These are phyloP conservation scores for Chelonus insularis DNA, from an alignment of 1,140 invertebrate species.

Conservation along the genomic window DNA sequence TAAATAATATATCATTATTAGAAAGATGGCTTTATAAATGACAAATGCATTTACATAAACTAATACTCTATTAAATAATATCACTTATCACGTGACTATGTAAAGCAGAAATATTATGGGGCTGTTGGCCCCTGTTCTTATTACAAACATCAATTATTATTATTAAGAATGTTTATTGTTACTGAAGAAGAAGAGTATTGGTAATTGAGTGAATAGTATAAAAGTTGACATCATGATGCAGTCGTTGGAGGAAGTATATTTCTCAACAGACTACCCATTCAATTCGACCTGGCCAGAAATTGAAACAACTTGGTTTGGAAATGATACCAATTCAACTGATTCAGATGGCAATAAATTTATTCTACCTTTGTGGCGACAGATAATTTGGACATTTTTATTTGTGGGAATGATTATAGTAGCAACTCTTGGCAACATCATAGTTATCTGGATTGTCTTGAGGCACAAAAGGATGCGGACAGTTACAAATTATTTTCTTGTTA, in stretches of 20 bases:
- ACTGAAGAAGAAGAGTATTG: too few relatives aligned
- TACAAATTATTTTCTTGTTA: slow-evolving; percentile 96
- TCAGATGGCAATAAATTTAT: slow-evolving; percentile 64
- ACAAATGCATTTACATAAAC: too few relatives aligned
- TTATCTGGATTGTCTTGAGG: slow-evolving; percentile 92
- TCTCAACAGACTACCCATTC: slow-evolving; percentile 33
- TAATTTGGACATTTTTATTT: slow-evolving; percentile 83
- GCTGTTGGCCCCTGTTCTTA: too few relatives aligned
- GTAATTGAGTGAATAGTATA: neutral
- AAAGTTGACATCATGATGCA: slow-evolving; percentile 32
- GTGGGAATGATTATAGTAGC: slow-evolving; percentile 87
- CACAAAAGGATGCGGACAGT: slow-evolving; percentile 92
- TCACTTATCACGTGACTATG: too few relatives aligned
- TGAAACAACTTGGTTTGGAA: slow-evolving; percentile 33
- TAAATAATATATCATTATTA: too few relatives aligned
- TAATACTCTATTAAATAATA: too few relatives aligned
- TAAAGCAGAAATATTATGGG: too few relatives aligned
- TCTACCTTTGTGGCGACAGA: slow-evolving; percentile 82
- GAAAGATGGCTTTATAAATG: too few relatives aligned
- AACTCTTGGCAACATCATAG: slow-evolving; percentile 90
- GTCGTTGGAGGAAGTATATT: slow-evolving; percentile 34
- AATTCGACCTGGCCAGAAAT: slow-evolving; percentile 37
- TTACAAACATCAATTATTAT: too few relatives aligned
- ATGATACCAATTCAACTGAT: slow-evolving; percentile 43
- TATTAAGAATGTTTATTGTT: too few relatives aligned